Evolutionary conservation across 2,113 vertebrate genomes (phyloP).

Genomic region (Gulo gulo): DNA sequence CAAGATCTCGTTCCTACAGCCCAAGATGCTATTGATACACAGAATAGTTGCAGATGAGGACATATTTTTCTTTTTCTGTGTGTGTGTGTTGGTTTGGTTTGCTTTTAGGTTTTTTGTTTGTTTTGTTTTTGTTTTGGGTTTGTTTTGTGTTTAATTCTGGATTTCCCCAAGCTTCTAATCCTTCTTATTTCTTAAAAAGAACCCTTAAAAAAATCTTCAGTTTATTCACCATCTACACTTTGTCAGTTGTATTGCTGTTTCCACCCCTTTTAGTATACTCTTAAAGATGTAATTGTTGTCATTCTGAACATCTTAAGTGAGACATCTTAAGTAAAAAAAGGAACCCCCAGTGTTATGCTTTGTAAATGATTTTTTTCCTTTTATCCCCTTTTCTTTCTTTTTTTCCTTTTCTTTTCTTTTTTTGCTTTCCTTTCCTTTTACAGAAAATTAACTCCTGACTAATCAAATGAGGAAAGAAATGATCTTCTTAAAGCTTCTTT

Average conservation of each 20-base stretch:
- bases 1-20: constrained; percentile 94
- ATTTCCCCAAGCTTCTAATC: constrained; percentile 71
- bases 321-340: constrained; percentile 70
- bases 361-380: constrained; percentile 73
- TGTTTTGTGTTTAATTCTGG: constrained; percentile 73
- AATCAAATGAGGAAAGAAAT: constrained; percentile 72
- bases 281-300: constrained; percentile 75
- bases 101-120: neutral
- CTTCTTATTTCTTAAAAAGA: constrained; percentile 45
- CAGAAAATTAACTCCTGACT: constrained; percentile 72
- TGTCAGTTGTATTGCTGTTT: constrained; percentile 81
- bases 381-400: constrained; percentile 59
- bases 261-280: constrained; percentile 80
- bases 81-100: neutral
- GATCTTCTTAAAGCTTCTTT: constrained; percentile 81
- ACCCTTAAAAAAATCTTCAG: constrained; percentile 58
- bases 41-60: constrained; percentile 72
- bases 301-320: too few species aligned
- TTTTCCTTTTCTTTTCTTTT: neutral
- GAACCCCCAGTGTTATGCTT: constrained; percentile 76
- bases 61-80: neutral
- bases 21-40: constrained; percentile 87
- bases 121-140: neutral
- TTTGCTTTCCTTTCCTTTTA: constrained; percentile 69
- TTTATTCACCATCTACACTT: constrained; percentile 80